phyloP scores from a whole-genome alignment of 2,113 vertebrate genomes.

The Ptilorrhoa leucosticta region DNA sequence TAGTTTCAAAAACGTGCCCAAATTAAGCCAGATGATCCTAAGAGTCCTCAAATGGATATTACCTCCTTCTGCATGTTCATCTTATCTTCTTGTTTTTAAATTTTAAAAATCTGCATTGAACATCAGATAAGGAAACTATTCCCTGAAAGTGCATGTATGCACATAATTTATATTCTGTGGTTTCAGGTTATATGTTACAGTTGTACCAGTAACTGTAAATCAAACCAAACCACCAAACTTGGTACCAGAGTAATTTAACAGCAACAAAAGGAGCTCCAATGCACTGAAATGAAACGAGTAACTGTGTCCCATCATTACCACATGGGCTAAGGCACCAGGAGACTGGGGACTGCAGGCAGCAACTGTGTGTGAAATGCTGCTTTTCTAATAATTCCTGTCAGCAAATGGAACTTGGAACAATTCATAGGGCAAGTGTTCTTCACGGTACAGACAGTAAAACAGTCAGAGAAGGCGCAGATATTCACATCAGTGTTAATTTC shows the following conservation, averaged over 20 bases:
- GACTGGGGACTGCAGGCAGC: background rate
- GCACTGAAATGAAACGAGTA: background rate
- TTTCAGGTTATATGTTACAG: background rate
- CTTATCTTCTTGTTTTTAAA: no score
- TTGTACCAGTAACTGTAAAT: background rate
- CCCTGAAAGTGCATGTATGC: background rate
- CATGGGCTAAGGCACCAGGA: accelerated
- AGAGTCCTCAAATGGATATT: background rate
- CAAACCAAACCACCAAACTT: background rate
- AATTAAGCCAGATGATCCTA: background rate
- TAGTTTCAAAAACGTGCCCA: background rate
- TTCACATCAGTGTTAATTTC: background rate
- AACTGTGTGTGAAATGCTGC: accelerated
- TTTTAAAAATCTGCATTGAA: background rate
- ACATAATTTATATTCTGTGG: background rate
- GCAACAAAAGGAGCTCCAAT: background rate
- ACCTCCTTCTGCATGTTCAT: background rate
- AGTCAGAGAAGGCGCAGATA: background rate
- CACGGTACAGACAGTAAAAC: background rate
- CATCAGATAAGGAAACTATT: background rate
- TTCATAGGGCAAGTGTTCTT: background rate
- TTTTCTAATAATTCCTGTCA: background rate
- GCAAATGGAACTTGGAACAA: background rate
- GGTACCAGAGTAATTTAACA: background rate
- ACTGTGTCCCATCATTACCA: accelerated